Conservation (phyloP, 2,113 vertebrate species). For the Archilochus colubris region DNA sequence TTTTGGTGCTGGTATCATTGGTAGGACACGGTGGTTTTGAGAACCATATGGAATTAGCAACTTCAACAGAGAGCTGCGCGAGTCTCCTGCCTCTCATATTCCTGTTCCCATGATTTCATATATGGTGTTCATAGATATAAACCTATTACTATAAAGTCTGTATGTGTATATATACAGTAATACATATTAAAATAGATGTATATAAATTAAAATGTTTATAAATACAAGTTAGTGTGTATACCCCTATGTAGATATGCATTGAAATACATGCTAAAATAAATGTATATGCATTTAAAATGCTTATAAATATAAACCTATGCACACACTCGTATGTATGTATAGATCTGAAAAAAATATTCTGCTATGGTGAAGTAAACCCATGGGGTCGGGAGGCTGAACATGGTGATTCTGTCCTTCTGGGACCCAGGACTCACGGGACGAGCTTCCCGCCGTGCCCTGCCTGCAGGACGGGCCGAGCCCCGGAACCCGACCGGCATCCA, state of each 20-base stretch:
- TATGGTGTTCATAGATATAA: neutral
- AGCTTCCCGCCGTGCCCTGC: neutral
- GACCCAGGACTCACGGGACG: neutral
- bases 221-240: neutral
- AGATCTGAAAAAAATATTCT: neutral
- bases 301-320: neutral
- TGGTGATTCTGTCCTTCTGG: neutral
- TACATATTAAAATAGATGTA: neutral
- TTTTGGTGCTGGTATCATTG: neutral
- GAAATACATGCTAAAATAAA: neutral
- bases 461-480: no score
- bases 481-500: neutral
- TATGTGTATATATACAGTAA: neutral
- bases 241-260: neutral
- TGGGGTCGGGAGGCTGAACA: neutral
- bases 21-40: neutral
- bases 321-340: neutral
- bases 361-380: neutral
- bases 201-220: neutral
- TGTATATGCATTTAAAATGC: neutral
- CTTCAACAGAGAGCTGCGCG: neutral
- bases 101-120: neutral
- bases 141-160: neutral
- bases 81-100: neutral
- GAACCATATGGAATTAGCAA: fast-evolving